phyloP scores from a whole-genome alignment of 2,888 invertebrate genomes.

The Eledone cirrhosa region DNA sequence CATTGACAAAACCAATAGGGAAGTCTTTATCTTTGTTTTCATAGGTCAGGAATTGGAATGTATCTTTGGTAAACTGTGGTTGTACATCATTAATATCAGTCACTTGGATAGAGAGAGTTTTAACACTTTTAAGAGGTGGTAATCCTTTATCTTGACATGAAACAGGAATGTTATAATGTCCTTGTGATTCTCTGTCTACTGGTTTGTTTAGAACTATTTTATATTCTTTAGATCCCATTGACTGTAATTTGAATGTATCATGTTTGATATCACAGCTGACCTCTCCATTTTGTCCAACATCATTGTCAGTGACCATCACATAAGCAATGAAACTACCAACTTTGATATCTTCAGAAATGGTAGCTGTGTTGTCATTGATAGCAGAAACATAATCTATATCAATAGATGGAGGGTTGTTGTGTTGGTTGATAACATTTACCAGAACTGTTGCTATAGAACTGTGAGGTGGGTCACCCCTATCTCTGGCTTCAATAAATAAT shows the following conservation, averaged over 20 bases:
- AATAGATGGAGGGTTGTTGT: slow-evolving; percentile 88
- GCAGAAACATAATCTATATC: slow-evolving; percentile 38
- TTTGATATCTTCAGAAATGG: slow-evolving; percentile 54
- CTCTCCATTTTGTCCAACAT: slow-evolving; percentile 56
- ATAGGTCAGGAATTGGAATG: too few species aligned
- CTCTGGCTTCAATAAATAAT: slow-evolving; percentile 53
- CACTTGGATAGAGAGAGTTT: too few species aligned
- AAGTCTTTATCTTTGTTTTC: too few species aligned
- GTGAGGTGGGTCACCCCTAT: slow-evolving; percentile 47
- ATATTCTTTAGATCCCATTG: slow-evolving; percentile 48
- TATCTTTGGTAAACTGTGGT: too few species aligned
- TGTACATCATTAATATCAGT: too few species aligned
- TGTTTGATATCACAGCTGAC: slow-evolving; percentile 50
- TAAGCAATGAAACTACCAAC: slow-evolving; percentile 58
- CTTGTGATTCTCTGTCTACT: slow-evolving; percentile 54
- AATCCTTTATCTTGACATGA: slow-evolving; percentile 57
- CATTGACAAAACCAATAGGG: too few species aligned
- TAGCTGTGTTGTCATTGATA: slow-evolving; percentile 41
- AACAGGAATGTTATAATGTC: slow-evolving; percentile 49
- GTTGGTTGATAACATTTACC: slow-evolving; percentile 78
- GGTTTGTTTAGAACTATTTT: slow-evolving; percentile 50
- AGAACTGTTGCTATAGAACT: slow-evolving; percentile 50
- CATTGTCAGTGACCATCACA: slow-evolving; percentile 58
- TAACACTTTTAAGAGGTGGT: slow-evolving; percentile 43
- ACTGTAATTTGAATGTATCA: too few species aligned